phyloP scores from a whole-genome alignment of 2,888 invertebrate species.

The Lottia gigantea region DNA sequence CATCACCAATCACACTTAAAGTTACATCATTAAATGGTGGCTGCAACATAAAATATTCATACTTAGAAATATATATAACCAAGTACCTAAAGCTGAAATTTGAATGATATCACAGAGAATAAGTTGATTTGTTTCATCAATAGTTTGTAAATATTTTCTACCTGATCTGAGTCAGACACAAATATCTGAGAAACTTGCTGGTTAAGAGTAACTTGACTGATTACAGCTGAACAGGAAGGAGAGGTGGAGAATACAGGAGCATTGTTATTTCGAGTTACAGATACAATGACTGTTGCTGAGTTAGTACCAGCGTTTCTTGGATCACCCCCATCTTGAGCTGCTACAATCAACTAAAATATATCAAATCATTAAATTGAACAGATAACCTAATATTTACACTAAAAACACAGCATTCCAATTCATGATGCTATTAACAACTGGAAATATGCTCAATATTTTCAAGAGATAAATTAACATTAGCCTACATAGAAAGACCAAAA shows the following conservation, averaged over 20 bases:
- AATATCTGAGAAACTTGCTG: constrained; percentile 46
- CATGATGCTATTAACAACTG: too few relatives aligned
- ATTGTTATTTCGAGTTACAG: constrained; percentile 49
- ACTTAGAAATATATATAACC: too few relatives aligned
- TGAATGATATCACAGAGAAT: too few relatives aligned
- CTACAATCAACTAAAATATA: constrained; percentile 36
- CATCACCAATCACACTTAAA: constrained; percentile 45
- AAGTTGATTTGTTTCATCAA: too few relatives aligned
- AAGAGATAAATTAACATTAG: too few relatives aligned
- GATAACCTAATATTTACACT: too few relatives aligned
- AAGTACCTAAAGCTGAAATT: too few relatives aligned
- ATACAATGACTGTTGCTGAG: constrained; percentile 48
- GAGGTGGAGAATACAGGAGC: constrained; percentile 42
- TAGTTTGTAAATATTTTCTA: not conserved
- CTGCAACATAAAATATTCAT: constrained; percentile 30
- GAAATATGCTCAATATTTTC: too few relatives aligned
- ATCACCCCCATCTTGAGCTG: constrained; percentile 43
- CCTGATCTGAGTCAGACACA: constrained; percentile 3
- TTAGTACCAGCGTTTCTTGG: constrained; percentile 44
- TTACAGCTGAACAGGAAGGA: constrained; percentile 37
- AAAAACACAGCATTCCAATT: too few relatives aligned
- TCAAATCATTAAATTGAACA: too few relatives aligned
- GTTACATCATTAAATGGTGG: constrained; percentile 42
- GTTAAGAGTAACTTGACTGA: constrained; percentile 40
- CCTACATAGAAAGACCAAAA: too few relatives aligned